Evolutionary conservation across 2,797 vertebrate species (phyloP).

Genomic region (Ammospiza maritima): DNA sequence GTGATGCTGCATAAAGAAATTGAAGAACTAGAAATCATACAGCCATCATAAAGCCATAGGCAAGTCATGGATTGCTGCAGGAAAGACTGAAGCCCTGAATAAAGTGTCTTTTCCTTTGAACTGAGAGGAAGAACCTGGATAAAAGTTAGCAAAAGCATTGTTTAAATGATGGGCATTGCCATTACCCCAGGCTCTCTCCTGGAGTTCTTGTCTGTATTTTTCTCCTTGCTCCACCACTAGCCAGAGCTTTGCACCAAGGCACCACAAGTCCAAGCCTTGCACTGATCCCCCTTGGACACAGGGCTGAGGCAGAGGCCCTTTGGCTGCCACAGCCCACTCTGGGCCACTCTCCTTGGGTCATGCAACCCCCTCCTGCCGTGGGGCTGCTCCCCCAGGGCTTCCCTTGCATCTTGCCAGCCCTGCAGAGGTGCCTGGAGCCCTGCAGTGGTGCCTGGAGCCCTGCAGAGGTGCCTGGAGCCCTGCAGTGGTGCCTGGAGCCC

Average conservation of each 20-base stretch:
- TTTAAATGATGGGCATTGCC: neutral
- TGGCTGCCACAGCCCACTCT: neutral
- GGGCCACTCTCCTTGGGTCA: neutral
- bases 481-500: too few relatives aligned
- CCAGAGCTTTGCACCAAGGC: neutral
- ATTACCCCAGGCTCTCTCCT: neutral
- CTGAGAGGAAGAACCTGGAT: neutral
- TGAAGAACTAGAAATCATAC: neutral
- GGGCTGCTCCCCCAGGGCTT: neutral
- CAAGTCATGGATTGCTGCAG: rapidly evolving
- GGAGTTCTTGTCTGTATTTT: neutral
- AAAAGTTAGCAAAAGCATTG: neutral
- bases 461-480: too few relatives aligned
- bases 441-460: too few relatives aligned
- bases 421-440: too few relatives aligned
- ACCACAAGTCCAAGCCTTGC: neutral
- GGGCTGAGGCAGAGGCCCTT: neutral
- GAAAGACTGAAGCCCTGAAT: neutral
- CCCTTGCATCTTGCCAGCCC: neutral
- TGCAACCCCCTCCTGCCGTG: neutral
- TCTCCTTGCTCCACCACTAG: neutral
- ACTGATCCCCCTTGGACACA: neutral
- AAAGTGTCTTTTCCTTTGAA: neutral
- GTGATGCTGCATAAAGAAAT: neutral
- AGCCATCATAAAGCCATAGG: neutral